Base-by-base conservation (phyloP, 2,113 vertebrate genomes). In the Tetrao urogallus region DNA sequence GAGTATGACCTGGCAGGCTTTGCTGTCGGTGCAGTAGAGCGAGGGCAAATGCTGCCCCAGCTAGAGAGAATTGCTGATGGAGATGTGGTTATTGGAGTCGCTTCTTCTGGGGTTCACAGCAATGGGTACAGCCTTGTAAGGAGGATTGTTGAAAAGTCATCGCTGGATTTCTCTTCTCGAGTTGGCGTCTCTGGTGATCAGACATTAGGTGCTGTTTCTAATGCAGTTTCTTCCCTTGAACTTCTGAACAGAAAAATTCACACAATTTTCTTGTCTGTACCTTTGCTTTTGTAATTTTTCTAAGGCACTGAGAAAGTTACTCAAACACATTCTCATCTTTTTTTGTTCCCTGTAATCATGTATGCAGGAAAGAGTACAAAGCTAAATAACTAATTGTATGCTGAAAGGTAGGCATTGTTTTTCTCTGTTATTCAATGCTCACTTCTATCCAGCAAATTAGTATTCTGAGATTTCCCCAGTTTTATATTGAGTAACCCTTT, bases 121-220 rank as follows among this genome's bases (percentile, higher is more conserved):
- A 99, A 99, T 14, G 99, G 99, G 30, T 99, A 98, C 95, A 99
- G 99, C 92, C 98, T 99, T 30, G 99, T 99, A 17, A 98, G 99
- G 84, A 98, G 98, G 95, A 98, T 99, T 15, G 97, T 99, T 66
- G 98, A 98, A 84, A 97, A 96, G 16, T 97, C 98, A 6, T 82
- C 95, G 1, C 97, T 99, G 2, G 94, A 97, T 86, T 98, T 98
- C 96, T 98, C 97, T 77, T 98, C 98, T 34, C 98, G 98, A 5
- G 98, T 98, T 2, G 97, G 97, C 2, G 95, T 96, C n/a, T 94
- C 93, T 3, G 88, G 97, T 7, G 96, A 97, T 42, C 98, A 98
- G 95, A 99, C 98, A 0, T 64, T 99, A 36, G 99, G 99, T 99
- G 97, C 74, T 1, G 13, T 58, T 36, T 56, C 4, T 8, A 18